Evolutionary conservation across 1,140 invertebrate species (phyloP), one percentile per base, ranked within the genome.

Genomic region (Zaprionus inermis): DNA sequence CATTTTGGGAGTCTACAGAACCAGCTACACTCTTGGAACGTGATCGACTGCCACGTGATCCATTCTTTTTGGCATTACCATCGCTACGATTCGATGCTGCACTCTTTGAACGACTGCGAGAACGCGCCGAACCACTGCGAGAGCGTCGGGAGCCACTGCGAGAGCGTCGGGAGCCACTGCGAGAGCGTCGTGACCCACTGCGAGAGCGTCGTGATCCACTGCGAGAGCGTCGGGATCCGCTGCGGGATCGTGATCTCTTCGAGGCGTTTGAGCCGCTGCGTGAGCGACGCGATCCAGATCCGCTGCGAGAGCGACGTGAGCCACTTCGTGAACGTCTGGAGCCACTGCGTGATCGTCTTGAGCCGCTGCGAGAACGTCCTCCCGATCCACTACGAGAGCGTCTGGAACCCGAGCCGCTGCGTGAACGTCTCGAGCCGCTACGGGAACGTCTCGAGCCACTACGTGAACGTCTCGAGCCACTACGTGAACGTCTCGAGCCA

Each of bases 361-460:
- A 49, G 9, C 44, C 44, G 5, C 44, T 49, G 12, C 46, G 22
- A 9, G 59, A 49, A 22, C 44, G 44, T 12, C 18, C 10, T 49
- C 67, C 72, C 10, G 93, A 93, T 5, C 90, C 76, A 34, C 92
- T 93, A 3, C 91, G 66, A 93, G 93, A 59, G 20, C 90, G 91
- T 28, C 20, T 76, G 7, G 44, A 93, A 6, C 91, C 80, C 6
- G 44, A 93, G 10, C 91, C 80, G 12, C 93, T 93, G 63, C 88
- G 74, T 5, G 65, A 55, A 49, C 44, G 30, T 16, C 58, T 63
- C 2, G 93, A 93, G 16, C 91, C 76, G n/a, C 92, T 93, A 10
- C 88, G 74, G 3, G 92, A 93, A 24, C 86, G 90, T 49, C 18
- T 3, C 1, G 44, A 49, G n/a, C 44, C 44, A n/a, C 44, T 49